Evolutionary conservation across 1,140 invertebrate species (phyloP), one percentile per base, ranked within the genome.

Genomic region (Dolichoris vasculosae): DNA sequence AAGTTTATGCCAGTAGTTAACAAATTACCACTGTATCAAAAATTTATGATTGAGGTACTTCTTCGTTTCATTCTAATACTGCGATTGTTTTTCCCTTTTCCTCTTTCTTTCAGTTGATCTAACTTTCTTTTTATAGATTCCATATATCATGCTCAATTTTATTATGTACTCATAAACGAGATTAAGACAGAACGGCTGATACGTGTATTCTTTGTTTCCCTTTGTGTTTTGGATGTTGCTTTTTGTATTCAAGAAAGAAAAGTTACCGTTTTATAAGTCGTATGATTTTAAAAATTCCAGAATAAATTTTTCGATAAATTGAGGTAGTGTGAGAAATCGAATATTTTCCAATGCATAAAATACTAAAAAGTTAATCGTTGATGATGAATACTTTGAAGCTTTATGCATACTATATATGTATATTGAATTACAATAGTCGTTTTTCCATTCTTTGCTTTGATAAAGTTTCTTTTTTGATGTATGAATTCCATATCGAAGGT

Each of bases 111-210:
- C 48, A 7, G 30, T 32, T 15, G 46, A 55, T 32, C 26, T 8
- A n/a, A 71, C 80, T 71, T 82, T 82, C 80, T 71, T 46, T 82
- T 82, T 71, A 30, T 55, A 67, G 43, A 64, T 71, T 67, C 15
- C 11, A 46, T 2, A 48, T 32, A 11, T 64, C 23, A 30, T 15
- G 7, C 59, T 32, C 48, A 6, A 71, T 71, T 71, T 17, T 40
- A 40, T 38, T 40, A 15, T 8, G 35, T 9, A 0, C 8, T 9
- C 67, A 4, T 1, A 17, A 26, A 71, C 35, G 67, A 40, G 67
- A 71, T 35, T 23, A 71, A 71, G 35, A 1, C 20, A 23, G 15
- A 71, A 71, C 38, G 35, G 3, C 64, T 7, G 15, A 2, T 13
- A 30, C 30, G 8, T 67, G 30, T 30, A 0, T 67, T 7, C 64